These are phyloP conservation scores for Drosophila baimaii DNA, from an alignment of 1,140 invertebrate species.

Conservation along the genomic window DNA sequence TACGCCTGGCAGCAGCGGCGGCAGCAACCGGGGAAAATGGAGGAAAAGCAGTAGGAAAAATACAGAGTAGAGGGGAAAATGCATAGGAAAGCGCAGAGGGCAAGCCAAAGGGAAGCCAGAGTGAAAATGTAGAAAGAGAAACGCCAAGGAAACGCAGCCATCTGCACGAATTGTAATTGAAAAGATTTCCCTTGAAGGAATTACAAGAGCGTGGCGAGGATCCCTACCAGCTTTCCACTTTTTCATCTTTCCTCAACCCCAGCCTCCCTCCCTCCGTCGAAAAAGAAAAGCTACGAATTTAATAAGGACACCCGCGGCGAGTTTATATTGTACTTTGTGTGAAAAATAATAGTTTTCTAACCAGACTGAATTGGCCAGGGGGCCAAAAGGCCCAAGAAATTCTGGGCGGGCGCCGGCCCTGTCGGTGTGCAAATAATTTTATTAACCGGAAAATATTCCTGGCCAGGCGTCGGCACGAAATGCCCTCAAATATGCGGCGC, in stretches of 20 bases:
- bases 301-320: conserved; percentile 78
- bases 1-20: conserved; percentile 35
- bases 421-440: conserved; percentile 56
- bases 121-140: conserved; percentile 20
- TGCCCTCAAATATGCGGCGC: conserved; percentile 59
- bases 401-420: background rate
- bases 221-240: conserved; percentile 45
- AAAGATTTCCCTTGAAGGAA: conserved; percentile 82
- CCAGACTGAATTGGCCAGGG: conserved; percentile 62
- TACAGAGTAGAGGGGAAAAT: conserved; percentile 10
- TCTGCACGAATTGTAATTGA: conserved; percentile 83
- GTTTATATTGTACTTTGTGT: conserved; percentile 82
- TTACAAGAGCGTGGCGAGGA: conserved; percentile 63
- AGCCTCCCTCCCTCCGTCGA: no score
- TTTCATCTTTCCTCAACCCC: background rate
- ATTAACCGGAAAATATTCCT: conserved; percentile 74
- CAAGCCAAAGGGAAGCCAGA: conserved; percentile 30
- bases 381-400: background rate
- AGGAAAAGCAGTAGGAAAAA: conserved; percentile 23
- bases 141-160: conserved; percentile 73
- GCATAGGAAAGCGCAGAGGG: conserved; percentile 24
- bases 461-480: conserved; percentile 25
- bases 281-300: conserved; percentile 57
- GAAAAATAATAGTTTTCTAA: conserved; percentile 82
- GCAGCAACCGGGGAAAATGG: conserved; percentile 23